Conservation (phyloP, 2,797 vertebrate species). For the Ammospiza maritima region DNA sequence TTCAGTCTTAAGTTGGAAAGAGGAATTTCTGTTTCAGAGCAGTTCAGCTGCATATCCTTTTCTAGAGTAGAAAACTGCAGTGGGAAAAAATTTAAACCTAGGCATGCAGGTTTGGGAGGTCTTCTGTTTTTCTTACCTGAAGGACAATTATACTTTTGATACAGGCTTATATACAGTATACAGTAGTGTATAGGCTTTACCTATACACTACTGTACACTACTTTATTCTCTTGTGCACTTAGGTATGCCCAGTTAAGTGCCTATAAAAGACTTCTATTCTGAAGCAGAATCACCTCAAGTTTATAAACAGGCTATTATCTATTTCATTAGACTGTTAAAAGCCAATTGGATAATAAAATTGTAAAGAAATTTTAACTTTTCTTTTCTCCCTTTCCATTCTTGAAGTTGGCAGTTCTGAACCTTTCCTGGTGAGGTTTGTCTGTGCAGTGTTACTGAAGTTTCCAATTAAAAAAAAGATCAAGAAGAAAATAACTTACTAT, state of each 20-base stretch:
- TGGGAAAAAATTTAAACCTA: neutral
- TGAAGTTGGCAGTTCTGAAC: neutral
- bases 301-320: neutral
- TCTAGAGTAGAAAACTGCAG: neutral
- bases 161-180: neutral
- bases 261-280: neutral
- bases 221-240: rapidly evolving
- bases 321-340: neutral
- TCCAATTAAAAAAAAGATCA: neutral
- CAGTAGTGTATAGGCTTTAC: too few relatives aligned
- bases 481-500: neutral
- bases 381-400: neutral
- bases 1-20: neutral
- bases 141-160: neutral
- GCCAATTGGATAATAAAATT: neutral
- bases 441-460: neutral
- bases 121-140: neutral
- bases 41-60: neutral
- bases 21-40: neutral
- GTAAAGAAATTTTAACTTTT: neutral
- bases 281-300: neutral
- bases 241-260: neutral
- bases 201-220: too few relatives aligned
- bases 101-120: neutral
- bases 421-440: neutral